Evolutionary conservation across 2,797 vertebrate species (phyloP).

Genomic region (Hylomyscus alleni): DNA sequence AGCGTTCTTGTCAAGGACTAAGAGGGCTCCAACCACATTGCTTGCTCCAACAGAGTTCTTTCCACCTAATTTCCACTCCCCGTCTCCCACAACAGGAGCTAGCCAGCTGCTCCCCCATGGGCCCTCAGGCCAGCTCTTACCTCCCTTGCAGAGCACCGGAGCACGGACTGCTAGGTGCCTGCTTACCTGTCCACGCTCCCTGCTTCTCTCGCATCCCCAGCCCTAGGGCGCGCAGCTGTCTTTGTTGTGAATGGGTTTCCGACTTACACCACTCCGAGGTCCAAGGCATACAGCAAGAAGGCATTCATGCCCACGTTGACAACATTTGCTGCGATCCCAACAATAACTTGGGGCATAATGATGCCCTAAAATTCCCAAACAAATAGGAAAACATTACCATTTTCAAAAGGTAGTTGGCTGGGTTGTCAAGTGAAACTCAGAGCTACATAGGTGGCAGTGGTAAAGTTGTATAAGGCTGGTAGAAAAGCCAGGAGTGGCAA

Average conservation of each 20-base stretch:
- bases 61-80: background rate
- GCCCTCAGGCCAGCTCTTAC: background rate
- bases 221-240: accelerated
- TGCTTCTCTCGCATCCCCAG: background rate
- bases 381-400: background rate
- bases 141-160: background rate
- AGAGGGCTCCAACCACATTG: background rate
- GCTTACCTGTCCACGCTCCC: background rate
- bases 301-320: constrained; percentile 92
- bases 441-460: background rate
- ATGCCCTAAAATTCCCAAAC: constrained; percentile 91
- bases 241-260: background rate
- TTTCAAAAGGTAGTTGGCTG: background rate
- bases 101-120: background rate
- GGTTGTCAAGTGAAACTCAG: background rate
- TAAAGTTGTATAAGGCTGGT: background rate
- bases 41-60: background rate
- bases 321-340: constrained; percentile 92
- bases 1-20: background rate
- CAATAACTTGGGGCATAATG: constrained; percentile 94
- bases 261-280: constrained; percentile 93
- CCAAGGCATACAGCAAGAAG: constrained; percentile 90
- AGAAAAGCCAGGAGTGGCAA: background rate
- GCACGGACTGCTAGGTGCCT: background rate
- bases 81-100: background rate